Conservation (phyloP, 2,888 invertebrate species). For the Tribolium freemani region DNA sequence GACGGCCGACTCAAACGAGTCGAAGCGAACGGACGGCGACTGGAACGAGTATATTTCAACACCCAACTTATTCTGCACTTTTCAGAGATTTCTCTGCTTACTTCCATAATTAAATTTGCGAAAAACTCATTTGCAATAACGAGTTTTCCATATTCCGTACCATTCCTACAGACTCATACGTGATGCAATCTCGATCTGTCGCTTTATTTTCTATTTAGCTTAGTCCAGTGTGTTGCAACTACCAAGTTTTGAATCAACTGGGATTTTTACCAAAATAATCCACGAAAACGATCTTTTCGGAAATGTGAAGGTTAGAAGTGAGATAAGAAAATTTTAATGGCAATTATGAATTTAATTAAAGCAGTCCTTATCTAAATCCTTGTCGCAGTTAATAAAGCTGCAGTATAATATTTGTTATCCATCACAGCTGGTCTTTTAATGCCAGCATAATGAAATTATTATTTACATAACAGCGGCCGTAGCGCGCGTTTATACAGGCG, state of each 20-base stretch:
- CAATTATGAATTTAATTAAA: conserved; percentile 37
- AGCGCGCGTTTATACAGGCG: conserved; percentile 54
- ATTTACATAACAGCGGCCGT: conserved; percentile 58
- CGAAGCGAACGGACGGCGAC: no score
- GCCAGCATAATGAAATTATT: conserved; percentile 60
- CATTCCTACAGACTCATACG: conserved; percentile 4
- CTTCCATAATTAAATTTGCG: no score
- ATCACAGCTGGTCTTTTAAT: conserved; percentile 59
- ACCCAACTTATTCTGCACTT: no score
- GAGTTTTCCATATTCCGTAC: neutral
- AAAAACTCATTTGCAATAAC: neutral
- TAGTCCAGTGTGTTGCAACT: neutral
- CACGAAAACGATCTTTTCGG: neutral
- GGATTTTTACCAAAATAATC: neutral
- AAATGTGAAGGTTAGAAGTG: conserved; percentile 12
- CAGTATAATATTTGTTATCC: conserved; percentile 54
- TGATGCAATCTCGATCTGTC: conserved; percentile 29
- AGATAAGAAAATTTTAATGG: conserved; percentile 28
- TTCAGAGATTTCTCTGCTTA: no score
- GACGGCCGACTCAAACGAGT: no score
- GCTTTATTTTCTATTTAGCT: neutral
- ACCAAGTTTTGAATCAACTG: neutral
- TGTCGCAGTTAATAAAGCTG: conserved; percentile 50
- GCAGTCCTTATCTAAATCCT: conserved; percentile 35
- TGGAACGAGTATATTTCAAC: no score